Conservation (phyloP, 2,888 invertebrate genomes). For the Protonemura montana region DNA sequence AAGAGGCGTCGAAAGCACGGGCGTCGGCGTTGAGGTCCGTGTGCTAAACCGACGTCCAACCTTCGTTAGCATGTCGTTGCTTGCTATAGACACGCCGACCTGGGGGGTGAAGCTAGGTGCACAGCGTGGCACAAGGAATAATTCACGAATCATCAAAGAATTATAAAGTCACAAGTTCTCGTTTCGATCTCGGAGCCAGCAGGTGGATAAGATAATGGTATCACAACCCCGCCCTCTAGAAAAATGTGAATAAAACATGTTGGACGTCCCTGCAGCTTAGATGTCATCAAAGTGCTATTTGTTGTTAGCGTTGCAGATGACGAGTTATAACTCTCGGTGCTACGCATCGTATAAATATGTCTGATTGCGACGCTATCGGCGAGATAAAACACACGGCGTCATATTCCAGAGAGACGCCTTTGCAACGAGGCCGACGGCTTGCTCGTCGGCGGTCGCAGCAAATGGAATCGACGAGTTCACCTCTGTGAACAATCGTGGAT, state of each 20-base stretch:
- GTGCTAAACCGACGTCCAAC: too few relatives aligned
- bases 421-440: too few relatives aligned
- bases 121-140: not conserved
- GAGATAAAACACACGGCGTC: too few relatives aligned
- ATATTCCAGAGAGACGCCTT: too few relatives aligned
- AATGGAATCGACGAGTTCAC: too few relatives aligned
- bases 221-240: not conserved
- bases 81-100: too few relatives aligned
- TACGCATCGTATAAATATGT: not conserved
- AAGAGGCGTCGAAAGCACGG: too few relatives aligned
- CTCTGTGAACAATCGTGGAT: too few relatives aligned
- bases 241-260: conserved; percentile 2
- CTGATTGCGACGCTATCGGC: too few relatives aligned
- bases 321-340: not conserved
- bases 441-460: too few relatives aligned
- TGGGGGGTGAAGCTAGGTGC: not conserved
- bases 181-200: not conserved
- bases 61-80: too few relatives aligned
- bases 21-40: too few relatives aligned
- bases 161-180: not conserved
- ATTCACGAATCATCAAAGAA: not conserved
- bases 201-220: not conserved
- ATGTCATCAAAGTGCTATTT: not conserved
- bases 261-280: not conserved
- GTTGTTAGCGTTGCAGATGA: not conserved